Percentiles rank a stretch among this genome's conserved stretches.
These are phyloP conservation scores for Lottia scabra DNA, from an alignment of 2,888 invertebrate species.

Conservation along the genomic window DNA sequence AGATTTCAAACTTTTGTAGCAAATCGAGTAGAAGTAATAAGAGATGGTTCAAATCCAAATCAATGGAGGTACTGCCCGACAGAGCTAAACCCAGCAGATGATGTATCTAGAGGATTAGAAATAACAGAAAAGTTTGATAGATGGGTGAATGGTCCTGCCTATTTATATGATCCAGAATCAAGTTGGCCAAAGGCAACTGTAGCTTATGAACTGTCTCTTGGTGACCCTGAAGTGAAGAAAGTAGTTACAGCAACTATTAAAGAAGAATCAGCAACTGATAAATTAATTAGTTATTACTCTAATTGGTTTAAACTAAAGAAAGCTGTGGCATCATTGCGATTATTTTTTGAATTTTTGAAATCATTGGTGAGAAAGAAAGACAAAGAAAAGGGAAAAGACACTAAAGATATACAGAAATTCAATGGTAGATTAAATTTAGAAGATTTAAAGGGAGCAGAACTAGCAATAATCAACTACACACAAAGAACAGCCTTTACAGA, in stretches of 20 bases:
- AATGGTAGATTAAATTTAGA: too few relatives aligned
- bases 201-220: too few relatives aligned
- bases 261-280: not conserved
- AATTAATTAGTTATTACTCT: not conserved
- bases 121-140: slow-evolving; percentile 3
- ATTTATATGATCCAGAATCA: not conserved
- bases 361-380: too few relatives aligned
- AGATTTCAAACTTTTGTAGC: not conserved
- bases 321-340: not conserved
- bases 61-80: not conserved
- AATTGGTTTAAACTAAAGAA: not conserved
- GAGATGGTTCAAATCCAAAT: not conserved
- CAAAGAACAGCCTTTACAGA: not conserved
- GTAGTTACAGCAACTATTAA: not conserved
- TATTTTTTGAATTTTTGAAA: too few relatives aligned
- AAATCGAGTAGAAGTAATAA: not conserved
- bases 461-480: not conserved
- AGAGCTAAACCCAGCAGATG: not conserved
- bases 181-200: too few relatives aligned
- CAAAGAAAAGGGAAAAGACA: not conserved
- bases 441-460: too few relatives aligned
- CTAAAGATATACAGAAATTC: not conserved
- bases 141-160: slow-evolving; percentile 14
- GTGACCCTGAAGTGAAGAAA: slow-evolving; percentile 13
- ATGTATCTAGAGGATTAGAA: slow-evolving; percentile 5